phyloP scores from a whole-genome alignment of 2,888 invertebrate species.

The Chloroclystis v-ata region DNA sequence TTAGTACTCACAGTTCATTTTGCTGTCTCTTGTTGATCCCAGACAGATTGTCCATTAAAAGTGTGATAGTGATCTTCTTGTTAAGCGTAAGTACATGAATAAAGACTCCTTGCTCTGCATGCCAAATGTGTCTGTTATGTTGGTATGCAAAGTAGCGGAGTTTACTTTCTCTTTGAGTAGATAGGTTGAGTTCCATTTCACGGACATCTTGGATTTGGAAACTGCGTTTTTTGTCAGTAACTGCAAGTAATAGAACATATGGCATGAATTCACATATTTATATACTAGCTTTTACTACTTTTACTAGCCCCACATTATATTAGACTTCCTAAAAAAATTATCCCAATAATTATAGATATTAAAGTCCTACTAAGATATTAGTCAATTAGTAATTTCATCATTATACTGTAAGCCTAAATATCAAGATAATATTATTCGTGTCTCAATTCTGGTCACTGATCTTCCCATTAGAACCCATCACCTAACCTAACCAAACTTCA shows the following conservation, averaged over 20 bases:
- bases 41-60: slow-evolving; percentile 70
- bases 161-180: slow-evolving; percentile 60
- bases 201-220: slow-evolving; percentile 62
- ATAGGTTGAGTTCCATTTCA: slow-evolving; percentile 64
- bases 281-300: no score
- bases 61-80: slow-evolving; percentile 67
- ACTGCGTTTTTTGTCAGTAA: slow-evolving; percentile 66
- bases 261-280: no score
- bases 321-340: no score
- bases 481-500: no score
- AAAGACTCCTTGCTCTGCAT: slow-evolving; percentile 67
- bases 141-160: slow-evolving; percentile 77
- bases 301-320: no score
- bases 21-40: slow-evolving; percentile 77
- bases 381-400: no score
- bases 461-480: no score
- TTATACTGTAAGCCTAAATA: no score
- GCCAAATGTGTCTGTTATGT: slow-evolving; percentile 78
- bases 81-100: slow-evolving; percentile 68
- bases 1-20: slow-evolving; percentile 70
- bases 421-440: no score
- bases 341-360: no score
- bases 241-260: slow-evolving; percentile 49
- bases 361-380: no score
- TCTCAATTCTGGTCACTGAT: no score